Percentiles rank a stretch among this genome's conserved stretches.
These are phyloP conservation scores for Tipula vernalis DNA, from an alignment of 2,888 invertebrate species.

Conservation along the genomic window DNA sequence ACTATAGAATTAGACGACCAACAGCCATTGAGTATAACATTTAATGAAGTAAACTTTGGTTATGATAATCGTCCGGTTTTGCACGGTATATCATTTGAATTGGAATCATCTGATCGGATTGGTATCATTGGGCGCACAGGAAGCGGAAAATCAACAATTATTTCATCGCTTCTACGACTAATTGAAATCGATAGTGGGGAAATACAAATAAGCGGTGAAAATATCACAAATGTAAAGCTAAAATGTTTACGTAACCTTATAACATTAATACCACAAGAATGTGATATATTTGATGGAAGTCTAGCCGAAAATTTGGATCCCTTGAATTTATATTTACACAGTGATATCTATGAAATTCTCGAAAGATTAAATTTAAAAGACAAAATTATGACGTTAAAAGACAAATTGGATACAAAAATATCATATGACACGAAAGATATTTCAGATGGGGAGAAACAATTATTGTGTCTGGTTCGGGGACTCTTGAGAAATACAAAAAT, in stretches of 20 bases:
- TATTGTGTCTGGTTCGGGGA: constrained; percentile 38
- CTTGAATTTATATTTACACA: constrained; percentile 35
- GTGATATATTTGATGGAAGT: constrained; percentile 44
- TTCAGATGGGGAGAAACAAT: constrained; percentile 38
- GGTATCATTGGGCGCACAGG: constrained; percentile 34
- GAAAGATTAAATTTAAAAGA: constrained; percentile 40
- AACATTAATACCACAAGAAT: constrained; percentile 43
- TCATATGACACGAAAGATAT: constrained; percentile 30
- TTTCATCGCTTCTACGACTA: constrained; percentile 35
- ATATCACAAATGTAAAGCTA: constrained; percentile 34
- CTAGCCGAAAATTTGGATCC: constrained; percentile 46
- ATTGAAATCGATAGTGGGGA: constrained; percentile 34
- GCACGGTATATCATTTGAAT: neutral
- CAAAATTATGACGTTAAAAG: constrained; percentile 23
- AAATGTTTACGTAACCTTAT: constrained; percentile 34
- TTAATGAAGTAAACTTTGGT: neutral
- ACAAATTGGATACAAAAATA: constrained; percentile 26
- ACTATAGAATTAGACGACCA: neutral
- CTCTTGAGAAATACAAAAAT: constrained; percentile 38
- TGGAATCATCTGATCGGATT: constrained; percentile 27
- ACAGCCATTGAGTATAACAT: neutral
- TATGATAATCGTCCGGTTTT: neutral
- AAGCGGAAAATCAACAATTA: constrained; percentile 39
- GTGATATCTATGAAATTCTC: constrained; percentile 39
- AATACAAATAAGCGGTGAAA: constrained; percentile 35